Evolutionary conservation across 2,113 vertebrate species (phyloP), one percentile per base, ranked within the genome.

Genomic region (Cardinalis cardinalis): DNA sequence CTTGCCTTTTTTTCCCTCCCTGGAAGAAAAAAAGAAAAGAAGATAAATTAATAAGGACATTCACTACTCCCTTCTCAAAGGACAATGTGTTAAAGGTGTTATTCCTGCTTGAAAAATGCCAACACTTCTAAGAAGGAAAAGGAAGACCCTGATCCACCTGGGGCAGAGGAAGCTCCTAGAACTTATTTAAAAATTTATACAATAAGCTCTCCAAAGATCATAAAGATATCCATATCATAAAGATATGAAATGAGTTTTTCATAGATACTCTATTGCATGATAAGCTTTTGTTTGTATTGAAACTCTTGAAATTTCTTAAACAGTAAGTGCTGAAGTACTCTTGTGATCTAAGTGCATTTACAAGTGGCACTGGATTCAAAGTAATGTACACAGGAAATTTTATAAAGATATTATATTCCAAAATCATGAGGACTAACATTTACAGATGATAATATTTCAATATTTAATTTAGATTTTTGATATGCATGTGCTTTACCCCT

Each of bases 1-100:
- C 1, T 10, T 49, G 3, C 4, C 8, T 41, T 74, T 28, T 46
- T 40, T 24, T 6, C 1, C 6, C 3, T 8, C 14, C 7, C 19
- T 41, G 9, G 20, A 83, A 87, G 24, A 18, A 31, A 81, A 81
- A 81, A 66, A 3, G 7, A 71, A 61, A 65, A 4, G 2, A 61
- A 5, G 3, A 5, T 38, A 31, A 51, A 16, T 41, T 28, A 44
- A 25, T 28, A 51, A 19, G 20, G 10, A 38, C 10, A 87, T 24
- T 12, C 16, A 32, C 25, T 55, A 3, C 24, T 87, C 12, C 20
- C 8, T 81, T 7, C 20, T 86, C 21, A 66, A 72, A 72, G 17
- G 17, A 44, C 19, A 58, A 52, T 7, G 3, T 46, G 3, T 60
- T 61, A 32, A 41, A 1, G 5, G 12, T 84, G 12, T 72, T 80